These are phyloP conservation scores for Crenichthys baileyi DNA, from an alignment of 2,797 vertebrate species.

Conservation along the genomic window DNA sequence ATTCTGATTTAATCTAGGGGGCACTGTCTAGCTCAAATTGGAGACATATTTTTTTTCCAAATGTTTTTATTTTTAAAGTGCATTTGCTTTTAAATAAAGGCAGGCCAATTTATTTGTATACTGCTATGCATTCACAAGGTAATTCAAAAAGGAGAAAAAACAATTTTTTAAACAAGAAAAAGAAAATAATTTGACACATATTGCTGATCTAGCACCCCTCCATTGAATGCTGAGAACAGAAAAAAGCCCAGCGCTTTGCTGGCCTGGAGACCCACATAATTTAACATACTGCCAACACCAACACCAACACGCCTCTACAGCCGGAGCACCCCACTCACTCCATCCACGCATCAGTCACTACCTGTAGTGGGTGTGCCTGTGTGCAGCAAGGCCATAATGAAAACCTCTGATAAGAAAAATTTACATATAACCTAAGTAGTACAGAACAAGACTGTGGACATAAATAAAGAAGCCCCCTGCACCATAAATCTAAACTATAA, in stretches of 20 bases:
- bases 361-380: constrained; percentile 26
- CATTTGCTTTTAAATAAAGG: too few relatives aligned
- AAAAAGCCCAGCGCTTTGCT: constrained; percentile 31
- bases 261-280: constrained; percentile 61
- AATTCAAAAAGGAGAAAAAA: background rate
- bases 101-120: background rate
- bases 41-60: background rate
- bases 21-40: background rate
- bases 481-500: constrained; percentile 61
- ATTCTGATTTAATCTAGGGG: too few relatives aligned
- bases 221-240: constrained; percentile 31
- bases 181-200: background rate
- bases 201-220: constrained; percentile 5
- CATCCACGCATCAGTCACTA: constrained; percentile 66
- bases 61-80: background rate
- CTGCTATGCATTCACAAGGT: background rate
- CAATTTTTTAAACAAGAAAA: background rate
- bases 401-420: constrained; percentile 71
- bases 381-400: constrained; percentile 63
- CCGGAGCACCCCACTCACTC: constrained; percentile 50
- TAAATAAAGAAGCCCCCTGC: constrained; percentile 60
- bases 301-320: constrained; percentile 55
- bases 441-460: constrained; percentile 63
- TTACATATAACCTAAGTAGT: constrained; percentile 72
- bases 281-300: constrained; percentile 71